phyloP scores from a whole-genome alignment of 2,113 vertebrate species.

The Sminthopsis crassicaudata region DNA sequence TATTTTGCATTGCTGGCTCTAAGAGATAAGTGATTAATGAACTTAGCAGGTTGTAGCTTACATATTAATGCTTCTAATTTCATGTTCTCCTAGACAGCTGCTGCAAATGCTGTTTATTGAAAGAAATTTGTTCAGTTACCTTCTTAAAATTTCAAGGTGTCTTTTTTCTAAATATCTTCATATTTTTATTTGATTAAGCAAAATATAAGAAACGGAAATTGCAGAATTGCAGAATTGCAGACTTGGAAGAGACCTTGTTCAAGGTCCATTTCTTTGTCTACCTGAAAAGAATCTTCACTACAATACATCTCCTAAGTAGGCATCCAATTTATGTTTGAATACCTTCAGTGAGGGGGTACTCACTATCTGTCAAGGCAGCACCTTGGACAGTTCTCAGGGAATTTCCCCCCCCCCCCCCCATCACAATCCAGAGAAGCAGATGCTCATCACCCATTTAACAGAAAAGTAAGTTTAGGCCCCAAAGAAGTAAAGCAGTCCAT shows the following conservation, averaged over 20 bases:
- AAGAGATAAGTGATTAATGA: constrained; percentile 18
- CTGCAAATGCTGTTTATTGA: not conserved
- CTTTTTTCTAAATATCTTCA: not conserved
- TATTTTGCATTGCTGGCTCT: constrained; percentile 3
- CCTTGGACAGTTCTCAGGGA: not conserved
- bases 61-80: not conserved
- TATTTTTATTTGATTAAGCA: not conserved
- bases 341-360: not conserved
- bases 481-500: not conserved
- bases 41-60: not conserved
- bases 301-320: not conserved
- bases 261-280: not conserved
- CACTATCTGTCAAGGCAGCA: not conserved
- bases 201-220: not conserved
- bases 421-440: not conserved
- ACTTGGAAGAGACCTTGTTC: not conserved
- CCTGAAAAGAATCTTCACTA: not conserved
- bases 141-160: not conserved
- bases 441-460: not conserved
- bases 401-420: not conserved
- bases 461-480: not conserved
- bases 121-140: not conserved
- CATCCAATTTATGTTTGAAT: not conserved
- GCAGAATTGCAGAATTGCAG: not conserved
- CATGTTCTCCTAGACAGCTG: not conserved